Evolutionary conservation across 1,140 invertebrate genomes (phyloP), one percentile per base, ranked within the genome.

Genomic region (Pogonognathellus flavescens): DNA sequence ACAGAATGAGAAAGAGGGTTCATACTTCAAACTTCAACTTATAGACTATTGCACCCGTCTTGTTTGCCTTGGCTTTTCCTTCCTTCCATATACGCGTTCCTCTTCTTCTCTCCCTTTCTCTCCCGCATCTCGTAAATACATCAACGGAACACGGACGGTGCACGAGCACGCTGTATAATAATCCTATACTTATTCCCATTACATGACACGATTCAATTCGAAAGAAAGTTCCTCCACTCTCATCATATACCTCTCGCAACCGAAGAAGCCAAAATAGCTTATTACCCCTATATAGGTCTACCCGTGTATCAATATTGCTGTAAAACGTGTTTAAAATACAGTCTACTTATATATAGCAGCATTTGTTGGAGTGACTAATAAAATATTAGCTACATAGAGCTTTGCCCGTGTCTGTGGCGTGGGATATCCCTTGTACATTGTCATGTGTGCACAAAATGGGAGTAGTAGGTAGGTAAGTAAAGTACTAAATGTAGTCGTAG

Each of bases 21-120:
- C 70, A 76, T 76, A 31, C 25, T 50, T 76, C 70, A 76, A 76
- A 76, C 70, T 49, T 76, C n/a, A 76, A 25, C 70, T 49, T 18
- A 76, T 76, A 76, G 31, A 76, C 70, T 76, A 50, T 50, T 76
- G 70, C 70, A 76, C 70, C 70, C 70, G 70, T 76, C 70, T 76
- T 76, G 70, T 76, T 76, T 76, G 66, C 66, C 31, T 31, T 70
- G 70, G 70, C 41, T 76, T 76, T 31, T 76, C 70, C 70, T 50
- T n/a, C 41, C 9, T 41, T 70, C 16, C 16, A n/a, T 41, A 41
- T 41, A 3, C 66, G 22, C 22, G 13, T 31, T 25, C 25, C 66
- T 25, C 31, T 31, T 70, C 66, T 16, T 70, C 14, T 41, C 31
- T 41, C 31, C 31, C 31, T 41, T 41, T 41, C 31, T 41, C 10